Base-by-base conservation (phyloP, 92 coral and sea anemone species). In the Porites evermanni region DNA sequence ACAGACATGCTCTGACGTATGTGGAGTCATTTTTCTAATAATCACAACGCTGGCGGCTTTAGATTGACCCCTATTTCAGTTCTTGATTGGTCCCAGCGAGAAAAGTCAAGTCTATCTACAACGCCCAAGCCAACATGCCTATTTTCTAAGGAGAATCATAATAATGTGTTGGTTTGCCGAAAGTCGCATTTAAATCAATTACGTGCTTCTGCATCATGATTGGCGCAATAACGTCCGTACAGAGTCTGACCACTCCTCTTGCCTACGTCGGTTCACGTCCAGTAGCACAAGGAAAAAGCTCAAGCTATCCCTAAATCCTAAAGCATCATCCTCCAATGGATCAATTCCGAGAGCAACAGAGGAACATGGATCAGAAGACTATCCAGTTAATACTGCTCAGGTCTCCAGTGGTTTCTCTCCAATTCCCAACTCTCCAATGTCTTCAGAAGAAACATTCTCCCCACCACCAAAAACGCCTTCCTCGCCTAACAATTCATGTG, bases 101-200 rank as follows among this genome's bases (percentile, higher is more conserved):
- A 71, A 87, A 79, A 65, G 20, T 2, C 3, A 21, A 72, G n/a
- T 87, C 84, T 79, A 87, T 58, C 80, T 79, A 8, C 79, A 87
- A n/a, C 32, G 16, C 12, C 90, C 90, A 20, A 79, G 64, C 71
- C 85, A 80, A 72, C 75, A 87, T 72, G 14, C 74, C 11, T 69
- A 79, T 60, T 80, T 59, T 51, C 66, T 87, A 53, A 61, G 65
- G 52, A 63, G 74, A 44, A 53, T 86, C 32, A 19, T 84, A 58
- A 19, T 84, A 58, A 86, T 86, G 85, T 84, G 64, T 32, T 80
- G 87, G 90, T 87, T 79, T 80, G 90, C 79, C 18, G 80, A 79
- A 52, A 44, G 85, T 9, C 50, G 74, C 26, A 66, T 87, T 32
- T 75, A 79, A 3, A 70, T 87, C 13, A 29, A 80, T 73, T 87